These are phyloP conservation scores for Sepioteuthis lessoniana DNA, from an alignment of 2,888 invertebrate genomes.

Conservation along the genomic window DNA sequence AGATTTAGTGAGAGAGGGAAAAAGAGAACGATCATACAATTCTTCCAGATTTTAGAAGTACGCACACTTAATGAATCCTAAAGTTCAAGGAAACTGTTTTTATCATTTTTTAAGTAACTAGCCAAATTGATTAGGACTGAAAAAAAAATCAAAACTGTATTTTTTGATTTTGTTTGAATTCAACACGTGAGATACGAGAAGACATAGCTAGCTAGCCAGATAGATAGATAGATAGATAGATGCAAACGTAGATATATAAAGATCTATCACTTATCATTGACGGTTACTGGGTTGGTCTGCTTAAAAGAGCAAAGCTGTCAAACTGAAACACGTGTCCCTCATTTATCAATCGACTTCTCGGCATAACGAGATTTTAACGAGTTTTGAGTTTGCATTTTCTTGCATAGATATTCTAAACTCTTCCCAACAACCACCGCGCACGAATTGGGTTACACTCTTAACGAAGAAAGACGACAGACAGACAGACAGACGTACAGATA, in stretches of 20 bases:
- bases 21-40: too few relatives aligned
- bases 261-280: not conserved
- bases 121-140: too few relatives aligned
- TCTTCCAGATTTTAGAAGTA: too few relatives aligned
- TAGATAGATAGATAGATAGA: not conserved
- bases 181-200: too few relatives aligned
- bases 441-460: constrained; percentile 3
- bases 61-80: too few relatives aligned
- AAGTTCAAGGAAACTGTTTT: too few relatives aligned
- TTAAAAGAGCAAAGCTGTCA: constrained; percentile 17
- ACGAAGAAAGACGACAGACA: too few relatives aligned
- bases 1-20: too few relatives aligned
- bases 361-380: constrained; percentile 23
- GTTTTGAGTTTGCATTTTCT: constrained; percentile 23
- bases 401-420: constrained; percentile 11
- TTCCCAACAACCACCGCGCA: not conserved
- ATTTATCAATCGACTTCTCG: constrained; percentile 33
- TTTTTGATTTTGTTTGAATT: too few relatives aligned
- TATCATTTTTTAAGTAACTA: too few relatives aligned
- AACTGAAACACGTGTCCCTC: not conserved
- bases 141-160: too few relatives aligned
- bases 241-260: not conserved
- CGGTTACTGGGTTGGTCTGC: not conserved
- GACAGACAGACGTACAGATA: not conserved
- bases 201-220: not conserved